A percentile compares a stretch with the other conserved stretches of the same genome.
These are phyloP conservation scores for Bolborhynchus lineola DNA, from an alignment of 2,113 vertebrate species.

Conservation along the genomic window DNA sequence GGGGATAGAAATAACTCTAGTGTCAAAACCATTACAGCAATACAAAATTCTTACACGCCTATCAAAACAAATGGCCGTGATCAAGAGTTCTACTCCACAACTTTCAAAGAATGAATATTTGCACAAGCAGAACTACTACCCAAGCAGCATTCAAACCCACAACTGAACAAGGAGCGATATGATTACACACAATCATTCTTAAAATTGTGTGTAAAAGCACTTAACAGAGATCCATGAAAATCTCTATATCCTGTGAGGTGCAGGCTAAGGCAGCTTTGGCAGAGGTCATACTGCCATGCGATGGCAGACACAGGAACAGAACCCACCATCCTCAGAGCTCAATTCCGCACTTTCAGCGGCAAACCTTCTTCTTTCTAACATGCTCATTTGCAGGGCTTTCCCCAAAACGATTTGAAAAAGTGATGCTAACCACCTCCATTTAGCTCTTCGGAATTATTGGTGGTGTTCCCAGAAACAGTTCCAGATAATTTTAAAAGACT, in stretches of 20 bases:
- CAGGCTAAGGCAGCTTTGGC: not conserved
- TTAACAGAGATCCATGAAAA: not conserved
- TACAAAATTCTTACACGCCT: rapidly evolving
- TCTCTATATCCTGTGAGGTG: not conserved
- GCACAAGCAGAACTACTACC: not conserved
- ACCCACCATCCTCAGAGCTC: not conserved
- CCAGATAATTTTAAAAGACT: not conserved
- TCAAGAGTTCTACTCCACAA: not conserved
- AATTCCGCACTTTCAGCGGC: not conserved
- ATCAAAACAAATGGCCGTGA: not conserved
- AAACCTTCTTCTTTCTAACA: not conserved
- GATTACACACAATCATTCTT: not conserved
- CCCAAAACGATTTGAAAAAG: not conserved
- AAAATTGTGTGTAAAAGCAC: not conserved
- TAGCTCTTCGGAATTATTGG: not conserved
- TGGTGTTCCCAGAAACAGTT: not conserved
- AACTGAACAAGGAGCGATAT: not conserved
- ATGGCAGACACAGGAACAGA: slow-evolving; percentile 1
- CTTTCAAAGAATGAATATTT: not conserved
- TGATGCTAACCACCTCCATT: not conserved
- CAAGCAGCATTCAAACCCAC: not conserved
- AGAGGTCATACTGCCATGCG: not conserved
- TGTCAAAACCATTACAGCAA: not conserved
- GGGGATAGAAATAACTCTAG: not conserved
- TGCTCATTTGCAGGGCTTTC: not conserved